Percentiles rank a stretch among this genome's conserved stretches.
Conservation (phyloP, 2,113 vertebrate species). For the Malaclemys terrapin region DNA sequence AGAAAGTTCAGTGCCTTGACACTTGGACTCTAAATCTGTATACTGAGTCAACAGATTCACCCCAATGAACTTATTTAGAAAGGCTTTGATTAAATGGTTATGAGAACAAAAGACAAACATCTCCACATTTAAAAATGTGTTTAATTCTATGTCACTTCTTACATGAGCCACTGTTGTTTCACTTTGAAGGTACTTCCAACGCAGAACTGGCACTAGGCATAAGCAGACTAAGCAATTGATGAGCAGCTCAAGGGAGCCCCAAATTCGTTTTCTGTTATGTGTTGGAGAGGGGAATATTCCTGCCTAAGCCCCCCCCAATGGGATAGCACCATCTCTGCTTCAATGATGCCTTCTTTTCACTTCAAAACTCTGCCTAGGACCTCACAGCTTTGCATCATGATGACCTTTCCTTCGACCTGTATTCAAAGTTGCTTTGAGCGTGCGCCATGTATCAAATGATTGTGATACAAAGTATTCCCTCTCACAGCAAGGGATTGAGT, state of each 20-base stretch:
- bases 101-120: not conserved
- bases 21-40: not conserved
- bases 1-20: not conserved
- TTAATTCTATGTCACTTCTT: rapidly evolving
- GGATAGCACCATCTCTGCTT: not conserved
- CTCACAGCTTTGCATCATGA: not conserved
- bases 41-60: not conserved
- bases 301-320: not conserved
- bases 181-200: not conserved
- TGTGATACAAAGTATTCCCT: not conserved
- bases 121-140: not conserved
- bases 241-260: not conserved
- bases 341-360: not conserved
- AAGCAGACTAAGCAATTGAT: not conserved
- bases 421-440: rapidly evolving
- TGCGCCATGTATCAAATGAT: not conserved
- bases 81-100: not conserved
- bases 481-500: rapidly evolving
- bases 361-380: not conserved
- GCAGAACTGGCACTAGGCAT: not conserved
- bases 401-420: not conserved
- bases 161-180: rapidly evolving
- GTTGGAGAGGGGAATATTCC: not conserved
- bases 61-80: not conserved
- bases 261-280: not conserved